A percentile compares a stretch with the other conserved stretches of the same genome.
Evolutionary conservation across 2,888 invertebrate genomes (phyloP).

Genomic region (Xestobium rufovillosum): DNA sequence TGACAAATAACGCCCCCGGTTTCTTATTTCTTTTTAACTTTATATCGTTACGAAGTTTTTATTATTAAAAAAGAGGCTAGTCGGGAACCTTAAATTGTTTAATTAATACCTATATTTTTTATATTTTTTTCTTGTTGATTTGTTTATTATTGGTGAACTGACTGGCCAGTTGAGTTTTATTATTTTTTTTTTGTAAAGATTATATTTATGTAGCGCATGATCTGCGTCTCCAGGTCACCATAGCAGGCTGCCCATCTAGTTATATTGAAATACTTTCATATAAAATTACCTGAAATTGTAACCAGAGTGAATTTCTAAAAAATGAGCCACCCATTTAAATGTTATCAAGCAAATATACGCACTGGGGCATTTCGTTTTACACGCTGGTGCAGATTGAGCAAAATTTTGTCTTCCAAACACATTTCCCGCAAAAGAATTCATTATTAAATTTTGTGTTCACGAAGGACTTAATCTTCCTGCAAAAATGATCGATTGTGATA

Average conservation of each 20-base stretch:
- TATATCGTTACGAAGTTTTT: slow-evolving; percentile 18
- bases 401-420: too few relatives aligned
- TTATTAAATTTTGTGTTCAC: too few relatives aligned
- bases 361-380: too few relatives aligned
- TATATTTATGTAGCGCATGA: slow-evolving; percentile 22
- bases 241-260: slow-evolving; percentile 40
- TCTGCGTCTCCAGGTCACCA: slow-evolving; percentile 29
- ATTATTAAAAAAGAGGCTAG: too few relatives aligned
- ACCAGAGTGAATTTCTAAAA: slow-evolving; percentile 37
- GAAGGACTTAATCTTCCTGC: too few relatives aligned
- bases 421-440: too few relatives aligned
- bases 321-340: slow-evolving; percentile 31
- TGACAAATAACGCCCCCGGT: slow-evolving; percentile 29
- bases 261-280: slow-evolving; percentile 43
- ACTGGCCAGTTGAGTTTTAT: slow-evolving; percentile 18
- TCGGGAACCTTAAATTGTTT: too few relatives aligned
- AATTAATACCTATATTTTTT: too few relatives aligned
- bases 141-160: not conserved
- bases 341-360: slow-evolving; percentile 18
- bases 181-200: slow-evolving; percentile 16
- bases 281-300: slow-evolving; percentile 40
- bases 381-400: too few relatives aligned
- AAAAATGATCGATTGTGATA: too few relatives aligned
- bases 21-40: slow-evolving; percentile 25
- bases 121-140: not conserved